Evolutionary conservation across 2,888 invertebrate species (phyloP).

Genomic region (Rhingia rostrata): DNA sequence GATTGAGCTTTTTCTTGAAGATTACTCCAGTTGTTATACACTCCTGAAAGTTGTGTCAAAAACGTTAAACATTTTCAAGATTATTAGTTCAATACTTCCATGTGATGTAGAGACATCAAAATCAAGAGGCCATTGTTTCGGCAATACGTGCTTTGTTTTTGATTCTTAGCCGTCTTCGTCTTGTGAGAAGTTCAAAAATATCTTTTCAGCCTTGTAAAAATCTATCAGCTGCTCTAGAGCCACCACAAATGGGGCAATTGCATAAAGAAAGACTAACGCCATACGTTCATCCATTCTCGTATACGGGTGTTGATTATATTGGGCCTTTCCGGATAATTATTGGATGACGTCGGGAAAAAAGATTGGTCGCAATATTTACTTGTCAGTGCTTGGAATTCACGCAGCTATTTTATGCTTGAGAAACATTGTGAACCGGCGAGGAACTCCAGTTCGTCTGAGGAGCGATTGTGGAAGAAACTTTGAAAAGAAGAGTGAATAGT

Average conservation of each 20-base stretch:
- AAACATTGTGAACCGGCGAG: constrained; percentile 64
- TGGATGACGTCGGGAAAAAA: constrained; percentile 66
- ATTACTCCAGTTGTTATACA: neutral
- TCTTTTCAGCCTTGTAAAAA: constrained; percentile 49
- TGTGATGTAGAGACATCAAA: constrained; percentile 57
- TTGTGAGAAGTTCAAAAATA: too few relatives aligned
- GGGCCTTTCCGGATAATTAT: constrained; percentile 63
- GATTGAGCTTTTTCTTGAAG: neutral
- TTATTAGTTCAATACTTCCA: constrained; percentile 54
- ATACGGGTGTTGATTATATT: constrained; percentile 75
- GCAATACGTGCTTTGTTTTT: constrained; percentile 39
- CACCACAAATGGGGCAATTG: constrained; percentile 74
- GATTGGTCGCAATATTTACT: constrained; percentile 66
- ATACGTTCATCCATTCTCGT: constrained; percentile 63
- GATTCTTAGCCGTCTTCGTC: constrained; percentile 42
- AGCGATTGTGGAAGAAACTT: constrained; percentile 38
- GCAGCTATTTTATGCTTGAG: constrained; percentile 47
- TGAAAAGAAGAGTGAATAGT: constrained; percentile 25
- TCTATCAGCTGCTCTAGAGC: constrained; percentile 27
- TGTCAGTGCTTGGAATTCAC: constrained; percentile 56
- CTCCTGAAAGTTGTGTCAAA: neutral
- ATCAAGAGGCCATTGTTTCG: constrained; percentile 48
- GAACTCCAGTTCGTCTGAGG: constrained; percentile 39
- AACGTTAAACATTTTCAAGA: constrained; percentile 21
- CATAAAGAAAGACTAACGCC: constrained; percentile 65